Evolutionary conservation across 2,113 vertebrate genomes (phyloP).

Genomic region (Redunca redunca): DNA sequence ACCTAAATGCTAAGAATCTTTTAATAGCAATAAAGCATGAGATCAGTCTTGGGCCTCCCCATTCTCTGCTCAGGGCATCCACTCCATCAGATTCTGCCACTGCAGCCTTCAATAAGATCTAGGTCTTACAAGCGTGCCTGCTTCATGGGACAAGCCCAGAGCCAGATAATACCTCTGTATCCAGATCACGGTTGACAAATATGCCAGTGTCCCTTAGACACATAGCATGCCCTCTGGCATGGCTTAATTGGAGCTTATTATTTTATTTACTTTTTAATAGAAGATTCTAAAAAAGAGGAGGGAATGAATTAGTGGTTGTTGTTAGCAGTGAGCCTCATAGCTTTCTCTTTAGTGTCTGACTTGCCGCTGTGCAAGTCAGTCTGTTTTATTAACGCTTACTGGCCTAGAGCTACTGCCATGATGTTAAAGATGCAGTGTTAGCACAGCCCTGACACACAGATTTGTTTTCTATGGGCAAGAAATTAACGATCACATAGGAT

Average conservation of each 20-base stretch:
- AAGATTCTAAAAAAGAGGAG: neutral
- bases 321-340: neutral
- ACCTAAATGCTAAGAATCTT: neutral
- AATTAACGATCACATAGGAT: constrained; percentile 53
- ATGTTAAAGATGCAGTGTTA: constrained; percentile 58
- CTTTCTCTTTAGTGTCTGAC: constrained; percentile 18
- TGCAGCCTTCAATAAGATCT: neutral
- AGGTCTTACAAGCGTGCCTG: neutral
- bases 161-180: neutral
- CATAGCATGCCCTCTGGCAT: neutral
- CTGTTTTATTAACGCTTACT: constrained; percentile 69
- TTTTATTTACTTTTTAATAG: neutral
- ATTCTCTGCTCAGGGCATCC: neutral
- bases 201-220: neutral
- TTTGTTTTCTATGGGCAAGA: constrained; percentile 68
- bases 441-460: constrained; percentile 54
- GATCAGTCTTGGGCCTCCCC: neutral
- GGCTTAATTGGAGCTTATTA: neutral
- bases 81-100: neutral
- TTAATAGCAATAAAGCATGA: neutral
- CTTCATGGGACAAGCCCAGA: neutral
- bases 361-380: constrained; percentile 54
- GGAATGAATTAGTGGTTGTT: neutral
- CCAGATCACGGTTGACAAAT: neutral
- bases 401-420: constrained; percentile 62